Base-by-base conservation (phyloP, 2,113 vertebrate species). In the Corythornis vintsioides region DNA sequence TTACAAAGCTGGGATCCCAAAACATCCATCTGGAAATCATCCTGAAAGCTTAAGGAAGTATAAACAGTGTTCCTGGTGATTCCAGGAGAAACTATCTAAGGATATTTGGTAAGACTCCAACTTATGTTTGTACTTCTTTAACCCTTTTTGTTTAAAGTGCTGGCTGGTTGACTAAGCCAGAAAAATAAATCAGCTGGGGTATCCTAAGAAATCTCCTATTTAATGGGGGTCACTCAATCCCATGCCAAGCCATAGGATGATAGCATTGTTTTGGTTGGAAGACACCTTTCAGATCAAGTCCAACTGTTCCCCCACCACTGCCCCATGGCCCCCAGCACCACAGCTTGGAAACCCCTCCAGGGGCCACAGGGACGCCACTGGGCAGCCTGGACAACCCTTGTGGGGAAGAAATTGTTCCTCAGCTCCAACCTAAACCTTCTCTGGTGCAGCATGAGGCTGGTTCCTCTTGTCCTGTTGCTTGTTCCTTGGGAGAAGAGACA, bases 11-110 rank as follows among this genome's bases (percentile, higher is more conserved):
- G 59, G 52, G 67, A 94, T 92, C 85, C 82, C 67, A 91, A 83
- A 94, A 92, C 75, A 79, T 70, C 77, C 89, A 92, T 91, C 91
- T 93, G 94, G 94, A 92, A 94, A 93, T 63, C 71, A 87, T 50
- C 66, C 59, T 69, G 67, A 66, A 87, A 83, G 85, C 52, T 89
- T 79, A 63, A 88, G 85, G 91, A 94, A 80, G 78, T 55, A 88
- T 83, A 92, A 92, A 83, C 67, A 89, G 71, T 1, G 1, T 65
- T 91, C 67, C 71, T 80, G 45, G 91, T 84, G 42, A 79, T 89
- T 89, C 70, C 29, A 50, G 63, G 71, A 91, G 90, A 92, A 93
- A 57, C 28, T 52, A 15, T 94, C 77, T 82, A 91, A 89, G 89
- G 81, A 89, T 76, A 63, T 79, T 87, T 89, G 89, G 78, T 91